Conservation (phyloP, 2,797 vertebrate species). For the Zalophus californianus region DNA sequence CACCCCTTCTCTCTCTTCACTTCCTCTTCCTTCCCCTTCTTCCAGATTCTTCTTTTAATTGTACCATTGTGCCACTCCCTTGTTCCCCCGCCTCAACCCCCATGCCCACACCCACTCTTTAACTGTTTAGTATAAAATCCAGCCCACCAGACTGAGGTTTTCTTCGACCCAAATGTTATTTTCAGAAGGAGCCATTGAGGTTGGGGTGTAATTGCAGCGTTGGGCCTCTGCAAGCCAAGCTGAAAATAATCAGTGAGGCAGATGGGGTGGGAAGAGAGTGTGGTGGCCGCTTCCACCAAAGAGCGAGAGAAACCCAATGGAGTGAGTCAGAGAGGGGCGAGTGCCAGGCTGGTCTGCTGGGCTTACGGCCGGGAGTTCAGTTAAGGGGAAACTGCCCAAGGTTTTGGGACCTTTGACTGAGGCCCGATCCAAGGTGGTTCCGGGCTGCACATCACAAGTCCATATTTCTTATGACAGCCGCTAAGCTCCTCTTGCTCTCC, state of each 20-base stretch:
- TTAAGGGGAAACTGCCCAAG: constrained; percentile 76
- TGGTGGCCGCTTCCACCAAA: constrained; percentile 76
- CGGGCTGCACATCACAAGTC: constrained; percentile 55
- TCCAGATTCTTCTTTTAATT: constrained; percentile 82
- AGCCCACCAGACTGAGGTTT: constrained; percentile 91
- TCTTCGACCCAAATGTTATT: constrained; percentile 89
- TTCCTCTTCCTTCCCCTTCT: constrained; percentile 67
- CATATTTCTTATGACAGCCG: constrained; percentile 23
- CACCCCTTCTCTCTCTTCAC: constrained; percentile 63
- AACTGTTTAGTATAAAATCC: constrained; percentile 89
- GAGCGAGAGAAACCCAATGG: constrained; percentile 65
- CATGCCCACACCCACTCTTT: constrained; percentile 88
- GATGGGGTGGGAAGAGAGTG: constrained; percentile 85
- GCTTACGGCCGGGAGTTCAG: constrained; percentile 67
- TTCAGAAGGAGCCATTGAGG: constrained; percentile 90
- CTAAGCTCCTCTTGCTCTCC: constrained; percentile 31
- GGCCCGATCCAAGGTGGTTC: constrained; percentile 61
- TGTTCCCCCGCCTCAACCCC: constrained; percentile 72
- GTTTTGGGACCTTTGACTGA: constrained; percentile 67
- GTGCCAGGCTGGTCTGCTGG: constrained; percentile 61
- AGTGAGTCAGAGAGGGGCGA: constrained; percentile 77
- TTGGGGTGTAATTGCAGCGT: constrained; percentile 89
- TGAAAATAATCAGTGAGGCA: constrained; percentile 88
- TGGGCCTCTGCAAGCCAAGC: constrained; percentile 86
- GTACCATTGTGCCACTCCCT: constrained; percentile 75